phyloP scores from a whole-genome alignment of 2,888 invertebrate genomes.

The Nemapogon koenigi region DNA sequence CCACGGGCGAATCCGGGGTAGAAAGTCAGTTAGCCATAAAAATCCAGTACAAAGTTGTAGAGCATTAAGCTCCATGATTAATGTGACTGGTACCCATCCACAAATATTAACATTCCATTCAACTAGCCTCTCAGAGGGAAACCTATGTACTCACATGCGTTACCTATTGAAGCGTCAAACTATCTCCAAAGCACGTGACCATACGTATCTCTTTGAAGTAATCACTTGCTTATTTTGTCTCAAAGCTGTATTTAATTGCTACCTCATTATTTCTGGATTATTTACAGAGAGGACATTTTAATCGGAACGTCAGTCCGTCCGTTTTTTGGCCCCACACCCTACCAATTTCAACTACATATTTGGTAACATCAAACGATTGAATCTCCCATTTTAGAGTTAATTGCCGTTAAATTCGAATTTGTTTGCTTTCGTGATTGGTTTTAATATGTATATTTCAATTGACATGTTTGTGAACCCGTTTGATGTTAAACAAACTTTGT shows the following conservation, averaged over 20 bases:
- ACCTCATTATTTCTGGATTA: slow-evolving; percentile 63
- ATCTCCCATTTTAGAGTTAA: not conserved
- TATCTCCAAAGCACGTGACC: slow-evolving; percentile 34
- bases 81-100: slow-evolving; percentile 11
- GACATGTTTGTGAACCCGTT: slow-evolving; percentile 5
- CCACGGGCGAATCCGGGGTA: too few relatives aligned
- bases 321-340: not conserved
- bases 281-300: slow-evolving; percentile 45
- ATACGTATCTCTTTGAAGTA: slow-evolving; percentile 40
- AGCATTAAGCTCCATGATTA: slow-evolving; percentile 2
- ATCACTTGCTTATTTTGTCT: slow-evolving; percentile 35
- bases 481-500: too few relatives aligned
- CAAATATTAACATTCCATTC: slow-evolving; percentile 28
- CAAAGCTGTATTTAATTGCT: slow-evolving; percentile 58
- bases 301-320: slow-evolving; percentile 27
- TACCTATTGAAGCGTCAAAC: slow-evolving; percentile 9
- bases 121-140: slow-evolving; percentile 17
- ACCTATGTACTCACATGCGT: slow-evolving; percentile 9
- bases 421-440: slow-evolving; percentile 1
- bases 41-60: too few relatives aligned
- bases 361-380: not conserved
- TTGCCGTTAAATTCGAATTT: slow-evolving; percentile 8
- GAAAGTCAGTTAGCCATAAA: too few relatives aligned
- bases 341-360: not conserved
- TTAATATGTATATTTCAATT: slow-evolving; percentile 3